These are phyloP conservation scores for Amiota mariae DNA, from an alignment of 2,888 invertebrate species.

Conservation along the genomic window DNA sequence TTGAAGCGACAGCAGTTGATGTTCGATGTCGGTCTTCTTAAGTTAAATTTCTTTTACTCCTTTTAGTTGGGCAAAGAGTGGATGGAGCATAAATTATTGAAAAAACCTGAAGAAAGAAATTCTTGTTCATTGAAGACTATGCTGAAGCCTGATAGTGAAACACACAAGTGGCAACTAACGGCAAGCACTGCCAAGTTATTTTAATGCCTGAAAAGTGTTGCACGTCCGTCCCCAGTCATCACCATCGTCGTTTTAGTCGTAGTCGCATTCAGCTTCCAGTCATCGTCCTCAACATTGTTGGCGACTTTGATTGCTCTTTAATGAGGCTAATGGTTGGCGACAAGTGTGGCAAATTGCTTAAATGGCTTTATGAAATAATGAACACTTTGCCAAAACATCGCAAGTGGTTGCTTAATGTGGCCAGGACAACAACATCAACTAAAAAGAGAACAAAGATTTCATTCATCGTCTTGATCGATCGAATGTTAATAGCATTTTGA, in stretches of 20 bases:
- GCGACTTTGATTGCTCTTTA: constrained; percentile 58
- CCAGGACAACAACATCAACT: constrained; percentile 13
- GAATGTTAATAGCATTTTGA: too few species aligned
- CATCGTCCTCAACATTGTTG: neutral
- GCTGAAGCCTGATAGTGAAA: neutral
- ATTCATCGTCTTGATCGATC: too few species aligned
- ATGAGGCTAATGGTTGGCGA: constrained; percentile 62
- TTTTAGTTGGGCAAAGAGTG: neutral
- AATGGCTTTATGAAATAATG: constrained; percentile 60
- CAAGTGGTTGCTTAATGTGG: neutral
- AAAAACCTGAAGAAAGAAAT: neutral
- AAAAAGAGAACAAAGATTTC: too few species aligned
- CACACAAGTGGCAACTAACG: neutral
- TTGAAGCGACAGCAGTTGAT: neutral
- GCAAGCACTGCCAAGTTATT: neutral
- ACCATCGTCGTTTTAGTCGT: neutral
- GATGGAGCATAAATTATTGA: neutral
- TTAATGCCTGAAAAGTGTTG: neutral
- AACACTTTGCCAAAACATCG: constrained; percentile 45
- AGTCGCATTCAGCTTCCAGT: neutral
- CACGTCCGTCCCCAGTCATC: neutral
- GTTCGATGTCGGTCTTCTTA: too few species aligned
- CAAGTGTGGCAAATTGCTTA: constrained; percentile 65
- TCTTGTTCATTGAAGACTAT: neutral
- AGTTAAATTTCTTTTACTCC: too few species aligned